phyloP scores from a whole-genome alignment of 2,797 vertebrate genomes.

The Anisognathus igniventris region DNA sequence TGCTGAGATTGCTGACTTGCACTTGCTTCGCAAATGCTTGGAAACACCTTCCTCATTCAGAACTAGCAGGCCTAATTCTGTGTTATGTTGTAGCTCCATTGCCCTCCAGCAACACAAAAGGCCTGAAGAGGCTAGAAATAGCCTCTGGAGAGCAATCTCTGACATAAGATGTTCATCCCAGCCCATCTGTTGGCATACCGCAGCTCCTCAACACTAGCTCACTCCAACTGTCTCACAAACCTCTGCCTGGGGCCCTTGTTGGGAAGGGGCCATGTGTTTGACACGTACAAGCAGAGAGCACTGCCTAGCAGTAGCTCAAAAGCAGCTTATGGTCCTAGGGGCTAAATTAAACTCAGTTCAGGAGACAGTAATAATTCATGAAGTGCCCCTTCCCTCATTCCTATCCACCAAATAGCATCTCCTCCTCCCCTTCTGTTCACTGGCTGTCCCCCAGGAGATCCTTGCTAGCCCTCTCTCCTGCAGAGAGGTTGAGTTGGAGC shows the following conservation, averaged over 20 bases:
- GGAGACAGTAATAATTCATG: not conserved
- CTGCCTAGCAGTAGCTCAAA: not conserved
- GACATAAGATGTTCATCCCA: conserved; percentile 1
- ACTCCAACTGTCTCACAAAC: not conserved
- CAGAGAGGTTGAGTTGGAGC: accelerated
- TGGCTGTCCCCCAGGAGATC: not conserved
- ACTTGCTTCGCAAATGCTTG: not conserved
- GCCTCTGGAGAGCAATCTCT: conserved; percentile 3
- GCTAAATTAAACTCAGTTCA: not conserved
- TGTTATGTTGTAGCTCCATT: not conserved
- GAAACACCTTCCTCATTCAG: conserved; percentile 39
- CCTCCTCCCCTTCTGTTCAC: not conserved
- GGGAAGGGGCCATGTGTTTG: not conserved
- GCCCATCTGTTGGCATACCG: conserved; percentile 35
- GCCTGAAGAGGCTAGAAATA: conserved; percentile 18
- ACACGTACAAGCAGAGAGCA: not conserved
- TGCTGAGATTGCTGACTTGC: conserved; percentile 19
- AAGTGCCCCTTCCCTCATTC: not conserved
- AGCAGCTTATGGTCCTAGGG: not conserved
- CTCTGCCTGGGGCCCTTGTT: not conserved
- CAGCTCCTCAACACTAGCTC: not conserved
- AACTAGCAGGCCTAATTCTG: not conserved
- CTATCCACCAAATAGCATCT: not conserved
- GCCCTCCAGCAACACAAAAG: conserved; percentile 18
- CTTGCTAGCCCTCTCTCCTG: not conserved